These are phyloP conservation scores for Trichogramma evanescens DNA, from an alignment of 2,888 invertebrate genomes.

Conservation along the genomic window DNA sequence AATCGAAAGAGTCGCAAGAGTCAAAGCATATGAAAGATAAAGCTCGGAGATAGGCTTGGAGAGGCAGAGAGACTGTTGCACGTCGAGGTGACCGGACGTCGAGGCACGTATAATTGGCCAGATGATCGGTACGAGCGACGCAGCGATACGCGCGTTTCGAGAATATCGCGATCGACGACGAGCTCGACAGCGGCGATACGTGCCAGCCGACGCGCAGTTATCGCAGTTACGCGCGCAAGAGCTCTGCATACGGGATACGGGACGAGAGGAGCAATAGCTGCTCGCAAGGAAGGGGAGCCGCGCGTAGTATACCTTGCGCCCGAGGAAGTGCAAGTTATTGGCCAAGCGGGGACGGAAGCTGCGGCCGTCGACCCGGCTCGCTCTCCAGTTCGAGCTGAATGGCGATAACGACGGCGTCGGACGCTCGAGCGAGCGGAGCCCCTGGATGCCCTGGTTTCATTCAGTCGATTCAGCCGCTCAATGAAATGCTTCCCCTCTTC, in stretches of 20 bases:
- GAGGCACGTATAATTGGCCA: too few relatives aligned
- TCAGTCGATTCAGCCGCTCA: constrained; percentile 21
- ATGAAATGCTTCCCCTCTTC: constrained; percentile 9
- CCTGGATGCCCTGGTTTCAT: constrained; percentile 33
- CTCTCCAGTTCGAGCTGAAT: constrained; percentile 18
- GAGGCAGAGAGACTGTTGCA: too few relatives aligned
- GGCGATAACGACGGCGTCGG: constrained; percentile 17
- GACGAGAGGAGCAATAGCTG: background rate
- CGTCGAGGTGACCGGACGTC: too few relatives aligned
- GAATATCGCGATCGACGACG: too few relatives aligned
- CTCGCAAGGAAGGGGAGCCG: background rate
- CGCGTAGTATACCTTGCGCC: background rate
- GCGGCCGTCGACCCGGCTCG: constrained; percentile 21
- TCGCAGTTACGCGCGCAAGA: background rate
- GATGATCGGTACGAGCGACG: too few relatives aligned
- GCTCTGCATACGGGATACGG: background rate
- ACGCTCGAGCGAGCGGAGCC: constrained; percentile 10
- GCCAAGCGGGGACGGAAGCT: constrained; percentile 13
- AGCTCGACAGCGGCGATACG: too few relatives aligned
- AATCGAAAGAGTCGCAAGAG: too few relatives aligned
- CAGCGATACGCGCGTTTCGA: too few relatives aligned
- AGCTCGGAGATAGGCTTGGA: too few relatives aligned
- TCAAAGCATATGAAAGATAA: too few relatives aligned
- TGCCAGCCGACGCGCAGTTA: background rate
- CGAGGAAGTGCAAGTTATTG: constrained; percentile 15